Percentiles rank a stretch among this genome's conserved stretches.
Conservation (phyloP, 1,140 invertebrate genomes). For the Dendroctonus valens region DNA sequence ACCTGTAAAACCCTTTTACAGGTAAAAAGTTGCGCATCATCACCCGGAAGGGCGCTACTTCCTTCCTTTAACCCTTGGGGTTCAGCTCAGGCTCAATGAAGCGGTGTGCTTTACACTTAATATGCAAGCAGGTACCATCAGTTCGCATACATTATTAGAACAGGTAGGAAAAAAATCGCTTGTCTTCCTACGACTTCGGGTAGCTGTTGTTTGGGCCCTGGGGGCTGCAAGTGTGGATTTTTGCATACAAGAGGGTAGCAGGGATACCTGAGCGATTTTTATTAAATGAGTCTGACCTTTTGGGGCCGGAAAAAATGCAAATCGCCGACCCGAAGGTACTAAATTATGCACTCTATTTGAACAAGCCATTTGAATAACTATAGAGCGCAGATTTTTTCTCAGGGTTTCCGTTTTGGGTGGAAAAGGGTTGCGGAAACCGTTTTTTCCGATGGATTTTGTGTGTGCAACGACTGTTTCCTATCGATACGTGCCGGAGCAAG, state of each 20-base stretch:
- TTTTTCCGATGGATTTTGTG: constrained; percentile 36
- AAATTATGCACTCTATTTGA: constrained; percentile 46
- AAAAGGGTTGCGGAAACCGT: constrained; percentile 35
- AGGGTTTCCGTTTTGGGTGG: constrained; percentile 30
- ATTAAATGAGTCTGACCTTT: constrained; percentile 45
- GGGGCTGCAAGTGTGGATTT: constrained; percentile 30
- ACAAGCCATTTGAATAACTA: constrained; percentile 41
- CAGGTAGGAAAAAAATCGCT: constrained; percentile 49
- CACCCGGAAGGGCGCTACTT: constrained; percentile 13
- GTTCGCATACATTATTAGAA: constrained; percentile 49
- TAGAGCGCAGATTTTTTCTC: constrained; percentile 44
- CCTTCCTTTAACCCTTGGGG: constrained; percentile 17
- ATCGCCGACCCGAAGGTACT: constrained; percentile 40
- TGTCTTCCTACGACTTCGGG: constrained; percentile 29
- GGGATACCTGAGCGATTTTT: constrained; percentile 40
- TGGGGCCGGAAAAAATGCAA: constrained; percentile 44
- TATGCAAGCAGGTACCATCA: constrained; percentile 51
- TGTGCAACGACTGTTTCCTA: constrained; percentile 37
- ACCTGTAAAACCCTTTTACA: constrained; percentile 36
- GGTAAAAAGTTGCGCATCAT: constrained; percentile 34
- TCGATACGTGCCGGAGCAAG: constrained; percentile 6
- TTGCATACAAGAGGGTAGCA: constrained; percentile 27
- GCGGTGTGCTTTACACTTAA: constrained; percentile 51
- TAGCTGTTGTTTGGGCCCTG: background rate
- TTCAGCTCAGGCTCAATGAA: constrained; percentile 35